Percentiles rank a stretch among this genome's conserved stretches.
Evolutionary conservation across 1,140 invertebrate species (phyloP).

Genomic region (Drosophila pectinifera): DNA sequence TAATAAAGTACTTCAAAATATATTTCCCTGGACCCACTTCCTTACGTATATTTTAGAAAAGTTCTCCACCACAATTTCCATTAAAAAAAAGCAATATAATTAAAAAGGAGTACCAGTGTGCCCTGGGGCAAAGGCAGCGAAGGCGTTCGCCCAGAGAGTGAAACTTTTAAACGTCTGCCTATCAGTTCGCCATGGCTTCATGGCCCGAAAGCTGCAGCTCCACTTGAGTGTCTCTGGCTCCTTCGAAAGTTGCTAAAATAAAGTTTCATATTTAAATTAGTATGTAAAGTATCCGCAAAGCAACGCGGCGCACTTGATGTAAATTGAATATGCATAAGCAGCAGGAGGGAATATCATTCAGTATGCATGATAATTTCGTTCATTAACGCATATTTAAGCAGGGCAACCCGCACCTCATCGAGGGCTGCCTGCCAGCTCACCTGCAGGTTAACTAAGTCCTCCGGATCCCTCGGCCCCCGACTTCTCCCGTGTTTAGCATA

Average conservation of each 20-base stretch:
- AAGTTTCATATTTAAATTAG: slow-evolving; percentile 65
- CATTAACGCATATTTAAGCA: slow-evolving; percentile 80
- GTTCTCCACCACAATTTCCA: neutral
- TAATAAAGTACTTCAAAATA: no score
- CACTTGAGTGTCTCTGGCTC: slow-evolving; percentile 7
- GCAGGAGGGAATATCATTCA: slow-evolving; percentile 53
- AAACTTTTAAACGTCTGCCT: slow-evolving; percentile 45
- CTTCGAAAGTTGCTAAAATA: slow-evolving; percentile 22
- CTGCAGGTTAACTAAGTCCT: slow-evolving; percentile 50
- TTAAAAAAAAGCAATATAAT: slow-evolving; percentile 5
- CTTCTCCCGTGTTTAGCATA: slow-evolving; percentile 64
- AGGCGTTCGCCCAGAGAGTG: slow-evolving; percentile 5
- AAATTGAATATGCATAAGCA: slow-evolving; percentile 75
- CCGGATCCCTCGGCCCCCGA: slow-evolving; percentile 8
- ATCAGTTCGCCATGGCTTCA: slow-evolving; percentile 21
- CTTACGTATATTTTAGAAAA: no score
- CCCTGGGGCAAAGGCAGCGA: neutral
- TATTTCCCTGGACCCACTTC: no score
- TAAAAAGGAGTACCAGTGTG: slow-evolving; percentile 12
- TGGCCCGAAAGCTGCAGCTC: slow-evolving; percentile 1
- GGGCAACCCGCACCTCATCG: slow-evolving; percentile 15
- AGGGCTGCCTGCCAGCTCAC: slow-evolving; percentile 15
- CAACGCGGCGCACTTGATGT: slow-evolving; percentile 50
- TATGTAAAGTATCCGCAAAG: slow-evolving; percentile 58
- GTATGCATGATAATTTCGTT: slow-evolving; percentile 78